Conservation (phyloP, 2,888 invertebrate genomes). For the Itoplectis maculator region DNA sequence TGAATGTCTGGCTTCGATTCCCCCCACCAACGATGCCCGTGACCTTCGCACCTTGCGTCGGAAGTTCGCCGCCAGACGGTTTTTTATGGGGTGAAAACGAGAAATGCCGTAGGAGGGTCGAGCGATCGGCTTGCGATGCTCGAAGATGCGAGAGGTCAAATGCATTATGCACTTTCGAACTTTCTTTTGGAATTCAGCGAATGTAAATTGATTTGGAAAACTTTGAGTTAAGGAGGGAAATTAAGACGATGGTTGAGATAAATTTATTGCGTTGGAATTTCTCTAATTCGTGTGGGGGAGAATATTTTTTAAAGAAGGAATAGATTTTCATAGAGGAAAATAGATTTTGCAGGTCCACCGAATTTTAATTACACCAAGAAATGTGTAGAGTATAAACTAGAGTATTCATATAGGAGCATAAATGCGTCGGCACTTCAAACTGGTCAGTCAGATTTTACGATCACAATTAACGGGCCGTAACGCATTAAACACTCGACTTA, state of each 20-base stretch:
- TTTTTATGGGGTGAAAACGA: constrained; percentile 57
- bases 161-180: constrained; percentile 46
- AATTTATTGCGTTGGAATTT: background rate
- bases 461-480: no score
- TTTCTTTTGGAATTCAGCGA: constrained; percentile 39
- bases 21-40: background rate
- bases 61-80: constrained; percentile 39
- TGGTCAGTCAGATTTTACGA: no score
- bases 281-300: no score
- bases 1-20: background rate
- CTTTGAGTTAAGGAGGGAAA: background rate
- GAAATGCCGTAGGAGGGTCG: background rate
- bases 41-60: constrained; percentile 57
- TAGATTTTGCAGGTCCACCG: no score
- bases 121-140: background rate
- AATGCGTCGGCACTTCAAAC: no score
- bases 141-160: constrained; percentile 43
- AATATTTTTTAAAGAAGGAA: background rate
- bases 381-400: no score
- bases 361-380: no score
- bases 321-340: no score
- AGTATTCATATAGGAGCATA: no score
- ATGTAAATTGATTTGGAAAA: constrained; percentile 14
- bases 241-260: background rate
- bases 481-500: no score